Evolutionary conservation across 1,140 invertebrate species (phyloP).

Genomic region (Samia ricini): DNA sequence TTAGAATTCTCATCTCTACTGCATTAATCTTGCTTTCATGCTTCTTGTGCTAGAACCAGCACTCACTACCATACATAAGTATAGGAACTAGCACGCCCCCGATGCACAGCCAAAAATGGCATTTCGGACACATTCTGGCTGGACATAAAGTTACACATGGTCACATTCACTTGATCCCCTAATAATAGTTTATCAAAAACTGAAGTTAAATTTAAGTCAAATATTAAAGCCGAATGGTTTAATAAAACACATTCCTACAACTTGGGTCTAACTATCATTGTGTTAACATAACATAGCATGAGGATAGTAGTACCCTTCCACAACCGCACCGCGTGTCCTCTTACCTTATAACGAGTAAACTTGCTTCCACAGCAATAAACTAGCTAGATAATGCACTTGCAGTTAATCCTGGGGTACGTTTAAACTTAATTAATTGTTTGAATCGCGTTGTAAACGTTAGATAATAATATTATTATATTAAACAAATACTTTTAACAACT

Average conservation of each 20-base stretch:
- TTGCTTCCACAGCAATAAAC: constrained; percentile 29
- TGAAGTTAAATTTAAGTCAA: background rate
- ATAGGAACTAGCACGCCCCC: too few species aligned
- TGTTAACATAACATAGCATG: constrained; percentile 39
- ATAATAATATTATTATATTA: background rate
- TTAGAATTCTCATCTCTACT: too few species aligned
- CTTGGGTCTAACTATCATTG: constrained; percentile 8
- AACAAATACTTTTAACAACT: background rate
- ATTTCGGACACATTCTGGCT: too few species aligned
- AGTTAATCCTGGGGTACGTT: constrained; percentile 17
- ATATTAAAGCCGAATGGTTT: background rate
- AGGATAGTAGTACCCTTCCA: constrained; percentile 35
- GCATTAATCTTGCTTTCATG: too few species aligned
- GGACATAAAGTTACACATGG: too few species aligned
- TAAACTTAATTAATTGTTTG: constrained; percentile 23
- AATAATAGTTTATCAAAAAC: background rate
- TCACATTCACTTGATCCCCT: too few species aligned
- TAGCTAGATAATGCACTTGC: constrained; percentile 22
- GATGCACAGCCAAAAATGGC: too few species aligned
- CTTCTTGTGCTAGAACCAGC: too few species aligned
- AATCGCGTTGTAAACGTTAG: background rate
- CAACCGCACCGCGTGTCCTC: constrained; percentile 37
- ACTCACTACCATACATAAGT: too few species aligned
- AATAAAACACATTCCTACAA: background rate
- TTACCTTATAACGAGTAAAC: constrained; percentile 48